Evolutionary conservation across 2,888 invertebrate genomes (phyloP), one percentile per base, ranked within the genome.

Genomic region (Tetranychus piercei): DNA sequence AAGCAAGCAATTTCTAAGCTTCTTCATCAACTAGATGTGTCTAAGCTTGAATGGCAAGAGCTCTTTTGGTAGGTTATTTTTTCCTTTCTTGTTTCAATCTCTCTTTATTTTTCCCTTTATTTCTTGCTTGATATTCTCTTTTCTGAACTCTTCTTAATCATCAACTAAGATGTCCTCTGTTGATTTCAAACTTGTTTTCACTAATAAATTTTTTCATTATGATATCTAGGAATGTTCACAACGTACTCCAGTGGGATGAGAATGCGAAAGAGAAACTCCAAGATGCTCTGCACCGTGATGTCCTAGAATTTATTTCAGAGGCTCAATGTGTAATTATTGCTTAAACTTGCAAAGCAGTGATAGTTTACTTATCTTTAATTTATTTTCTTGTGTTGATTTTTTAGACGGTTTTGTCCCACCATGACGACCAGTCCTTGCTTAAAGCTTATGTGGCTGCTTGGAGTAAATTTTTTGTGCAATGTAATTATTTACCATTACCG

Each of bases 381-480:
- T 73, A 18, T 55, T 76, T 67, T 55, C 3, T 55, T 15, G 1
- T 11, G 44, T 69, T 34, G 45, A 64, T 43, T 67, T 20, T 34
- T 75, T 80, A 86, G 86, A 81, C 92, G 80, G 95, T 99, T 1
- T 85, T 94, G 78, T 89, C 91, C 0, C 92, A 95, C 81, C 87
- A 91, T 77, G 95, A 96, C 81, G 96, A 97, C 80, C 94, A 95
- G 82, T 93, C 94, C 0, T 86, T 99, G 65, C 85, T 99, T 8
- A 94, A 93, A 83, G 92, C 95, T 1, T 99, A 99, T 82, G 97
- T 97, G 79, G 88, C 90, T 7, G 97, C 99, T 84, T 99, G 99
- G 99, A 88, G 93, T 73, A 94, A 94, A 82, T 99, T 96, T 85
- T 96, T 95, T 82, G 92, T 94, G 6, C 97, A 99, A 82, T 95